These are phyloP conservation scores for Urocynchramus pylzowi DNA, from an alignment of 2,113 vertebrate species.

Conservation along the genomic window DNA sequence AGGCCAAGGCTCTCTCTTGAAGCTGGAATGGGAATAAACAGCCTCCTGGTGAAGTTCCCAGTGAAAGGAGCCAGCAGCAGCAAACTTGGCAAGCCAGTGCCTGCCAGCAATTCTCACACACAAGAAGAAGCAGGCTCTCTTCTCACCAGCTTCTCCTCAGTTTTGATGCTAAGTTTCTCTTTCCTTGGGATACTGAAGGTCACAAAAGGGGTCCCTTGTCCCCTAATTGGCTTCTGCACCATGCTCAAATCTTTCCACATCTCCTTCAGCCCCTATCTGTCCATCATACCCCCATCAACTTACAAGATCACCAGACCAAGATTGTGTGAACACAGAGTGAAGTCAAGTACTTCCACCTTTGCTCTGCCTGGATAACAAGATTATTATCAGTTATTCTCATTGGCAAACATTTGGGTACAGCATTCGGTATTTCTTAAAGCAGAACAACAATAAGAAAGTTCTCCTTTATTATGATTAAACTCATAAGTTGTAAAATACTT, in stretches of 20 bases:
- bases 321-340: neutral
- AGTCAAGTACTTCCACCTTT: neutral
- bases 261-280: neutral
- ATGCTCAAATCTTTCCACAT: neutral
- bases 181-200: neutral
- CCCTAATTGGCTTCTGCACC: neutral
- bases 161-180: neutral
- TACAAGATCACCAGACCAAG: neutral
- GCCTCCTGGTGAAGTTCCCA: neutral
- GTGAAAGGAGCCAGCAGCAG: neutral
- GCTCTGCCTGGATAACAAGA: neutral
- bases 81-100: neutral
- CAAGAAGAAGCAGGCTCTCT: neutral
- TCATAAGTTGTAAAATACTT: neutral
- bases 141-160: neutral
- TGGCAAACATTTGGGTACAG: neutral
- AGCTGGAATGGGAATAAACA: constrained; percentile 15
- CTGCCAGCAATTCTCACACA: neutral
- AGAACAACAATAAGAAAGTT: neutral
- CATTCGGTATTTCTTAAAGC: neutral
- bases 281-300: accelerated
- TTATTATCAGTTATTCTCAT: neutral
- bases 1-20: neutral
- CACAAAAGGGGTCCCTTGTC: neutral
- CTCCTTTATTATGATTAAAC: neutral